Conservation (phyloP, 2,888 invertebrate genomes). For the Pterostichus madidus region DNA sequence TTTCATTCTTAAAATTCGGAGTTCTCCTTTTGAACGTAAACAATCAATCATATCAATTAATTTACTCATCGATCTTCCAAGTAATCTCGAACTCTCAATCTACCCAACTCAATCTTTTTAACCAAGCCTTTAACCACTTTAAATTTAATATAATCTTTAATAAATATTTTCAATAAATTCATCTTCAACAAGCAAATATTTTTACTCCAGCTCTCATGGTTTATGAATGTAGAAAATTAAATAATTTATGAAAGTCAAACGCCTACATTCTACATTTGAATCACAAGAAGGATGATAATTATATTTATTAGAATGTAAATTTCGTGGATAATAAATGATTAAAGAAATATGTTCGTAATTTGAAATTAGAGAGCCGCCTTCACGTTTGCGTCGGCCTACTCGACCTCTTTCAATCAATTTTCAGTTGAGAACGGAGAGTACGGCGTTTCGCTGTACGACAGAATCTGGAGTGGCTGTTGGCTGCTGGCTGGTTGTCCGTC, state of each 20-base stretch:
- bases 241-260: slow-evolving; percentile 14
- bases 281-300: neutral
- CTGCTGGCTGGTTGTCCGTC: neutral
- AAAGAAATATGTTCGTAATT: slow-evolving; percentile 23
- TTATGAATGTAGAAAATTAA: slow-evolving; percentile 19
- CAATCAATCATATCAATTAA: slow-evolving; percentile 48
- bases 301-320: slow-evolving; percentile 19
- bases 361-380: slow-evolving; percentile 34
- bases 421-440: neutral
- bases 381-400: neutral
- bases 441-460: neutral
- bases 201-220: slow-evolving; percentile 4
- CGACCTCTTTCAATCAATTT: slow-evolving; percentile 48
- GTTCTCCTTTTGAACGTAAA: slow-evolving; percentile 11
- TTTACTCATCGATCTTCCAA: slow-evolving; percentile 42
- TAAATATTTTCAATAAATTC: slow-evolving; percentile 38
- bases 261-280: too few species aligned
- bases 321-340: slow-evolving; percentile 14
- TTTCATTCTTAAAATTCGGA: neutral
- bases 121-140: slow-evolving; percentile 28
- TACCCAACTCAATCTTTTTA: slow-evolving; percentile 17
- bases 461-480: neutral
- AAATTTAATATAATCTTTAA: slow-evolving; percentile 23
- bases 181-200: slow-evolving; percentile 11
- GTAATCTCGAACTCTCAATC: slow-evolving; percentile 18